Conservation (phyloP, 2,797 vertebrate genomes). For the Gymnothorax reevesii region DNA sequence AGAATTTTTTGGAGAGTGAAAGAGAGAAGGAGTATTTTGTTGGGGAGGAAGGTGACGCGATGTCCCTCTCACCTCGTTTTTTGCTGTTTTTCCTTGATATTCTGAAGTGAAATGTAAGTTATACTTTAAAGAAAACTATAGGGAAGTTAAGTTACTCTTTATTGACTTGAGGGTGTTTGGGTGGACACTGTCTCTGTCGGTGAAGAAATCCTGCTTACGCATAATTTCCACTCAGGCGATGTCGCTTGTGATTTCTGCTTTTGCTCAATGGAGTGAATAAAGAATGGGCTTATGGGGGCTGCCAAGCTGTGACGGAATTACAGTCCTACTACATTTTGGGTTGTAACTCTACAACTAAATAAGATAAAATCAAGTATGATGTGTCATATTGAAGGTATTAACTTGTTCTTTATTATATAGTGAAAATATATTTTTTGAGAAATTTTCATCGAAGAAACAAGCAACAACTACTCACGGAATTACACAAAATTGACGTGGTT, state of each 20-base stretch:
- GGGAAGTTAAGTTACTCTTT: not conserved
- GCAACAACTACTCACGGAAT: too few species aligned
- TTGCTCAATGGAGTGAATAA: not conserved
- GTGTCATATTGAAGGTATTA: too few species aligned
- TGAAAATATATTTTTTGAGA: too few species aligned
- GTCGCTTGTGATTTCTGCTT: not conserved
- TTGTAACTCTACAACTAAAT: too few species aligned
- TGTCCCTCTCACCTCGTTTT: not conserved
- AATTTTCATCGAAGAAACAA: too few species aligned
- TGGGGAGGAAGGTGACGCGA: constrained; percentile 37
- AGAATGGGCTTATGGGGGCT: not conserved
- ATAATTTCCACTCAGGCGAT: not conserved
- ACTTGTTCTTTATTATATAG: too few species aligned
- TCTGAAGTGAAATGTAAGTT: not conserved
- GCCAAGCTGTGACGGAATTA: too few species aligned
- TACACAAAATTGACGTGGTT: too few species aligned
- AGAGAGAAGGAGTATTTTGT: constrained; percentile 67
- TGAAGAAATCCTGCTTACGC: not conserved
- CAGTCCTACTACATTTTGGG: too few species aligned
- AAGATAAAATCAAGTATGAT: too few species aligned
- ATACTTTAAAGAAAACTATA: not conserved
- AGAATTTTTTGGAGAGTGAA: constrained; percentile 55
- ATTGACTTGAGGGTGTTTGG: not conserved
- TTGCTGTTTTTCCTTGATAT: not conserved
- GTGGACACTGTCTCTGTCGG: not conserved